Conservation (phyloP, 2,113 vertebrate genomes). For the Tapirus terrestris region DNA sequence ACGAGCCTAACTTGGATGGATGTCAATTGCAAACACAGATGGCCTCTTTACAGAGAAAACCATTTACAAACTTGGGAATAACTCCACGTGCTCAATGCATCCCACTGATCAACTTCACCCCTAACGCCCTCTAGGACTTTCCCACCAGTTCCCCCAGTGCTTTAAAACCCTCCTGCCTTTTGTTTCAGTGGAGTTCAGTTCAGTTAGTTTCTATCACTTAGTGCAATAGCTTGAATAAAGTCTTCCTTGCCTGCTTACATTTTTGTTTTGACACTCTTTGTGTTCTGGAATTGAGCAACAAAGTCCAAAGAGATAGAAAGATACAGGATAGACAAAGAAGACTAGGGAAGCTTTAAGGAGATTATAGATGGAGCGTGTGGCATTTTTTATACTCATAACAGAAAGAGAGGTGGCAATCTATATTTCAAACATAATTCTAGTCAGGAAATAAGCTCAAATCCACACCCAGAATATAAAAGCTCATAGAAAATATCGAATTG, state of each 20-base stretch:
- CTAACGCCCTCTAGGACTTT: neutral
- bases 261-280: neutral
- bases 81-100: too few species aligned
- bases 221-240: neutral
- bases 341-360: neutral
- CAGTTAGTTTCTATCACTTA: neutral
- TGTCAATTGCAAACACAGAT: neutral
- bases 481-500: neutral
- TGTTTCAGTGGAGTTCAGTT: neutral
- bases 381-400: neutral
- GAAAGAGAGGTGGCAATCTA: neutral
- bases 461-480: neutral
- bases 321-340: neutral
- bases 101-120: neutral
- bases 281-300: neutral
- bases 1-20: neutral
- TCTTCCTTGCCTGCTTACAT: neutral
- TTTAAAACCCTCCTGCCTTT: neutral
- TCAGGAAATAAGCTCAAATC: neutral
- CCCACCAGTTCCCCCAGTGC: neutral
- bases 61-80: neutral
- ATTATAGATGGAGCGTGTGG: neutral
- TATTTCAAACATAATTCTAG: neutral
- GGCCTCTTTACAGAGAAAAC: neutral
- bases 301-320: neutral